Evolutionary conservation across 1,140 invertebrate genomes (phyloP), one percentile per base, ranked within the genome.

Genomic region (Tenebrio molitor): DNA sequence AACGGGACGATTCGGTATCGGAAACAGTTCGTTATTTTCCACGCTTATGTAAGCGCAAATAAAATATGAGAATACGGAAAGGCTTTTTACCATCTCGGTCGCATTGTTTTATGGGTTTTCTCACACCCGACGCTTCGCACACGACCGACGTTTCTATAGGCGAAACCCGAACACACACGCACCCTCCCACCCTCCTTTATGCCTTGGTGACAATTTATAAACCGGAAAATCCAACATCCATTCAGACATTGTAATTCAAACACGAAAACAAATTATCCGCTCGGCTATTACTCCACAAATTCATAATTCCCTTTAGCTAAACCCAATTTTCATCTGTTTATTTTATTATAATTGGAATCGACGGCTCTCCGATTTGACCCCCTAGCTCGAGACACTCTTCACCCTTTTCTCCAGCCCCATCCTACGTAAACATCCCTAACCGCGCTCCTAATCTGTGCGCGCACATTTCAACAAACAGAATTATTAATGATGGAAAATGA

Each of bases 1-100:
- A 34, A 29, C 39, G 19, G 17, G 12, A 1, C 41, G 65, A 68
- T 14, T 70, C 69, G 39, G 15, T 46, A 71, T 71, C 69, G 69
- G 69, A 71, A 71, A 65, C 62, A 14, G 62, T 46, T 67, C 63
- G 70, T 72, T 72, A 72, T 46, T 50, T 71, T 66, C 42, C 33
- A 33, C 41, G 70, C 70, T 72, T 50, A 66, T 72, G 62, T 64
- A 34, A 72, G 63, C 70, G 62, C 63, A 66, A 72, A 72, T 66
- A 72, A 72, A 72, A 72, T 72, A 66, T 64, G 70, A 66, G 33
- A 66, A 65, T 44, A 41, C 58, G 69, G 58, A 71, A 50, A 53
- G 29, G 36, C 62, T 72, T 46, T 53, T 65, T 72, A 72, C 69
- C 69, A 70, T 70, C 21, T 70, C 44, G 68, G 68, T 44, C 66